These are phyloP conservation scores for Phortica okadai DNA, from an alignment of 2,888 invertebrate species.

Conservation along the genomic window DNA sequence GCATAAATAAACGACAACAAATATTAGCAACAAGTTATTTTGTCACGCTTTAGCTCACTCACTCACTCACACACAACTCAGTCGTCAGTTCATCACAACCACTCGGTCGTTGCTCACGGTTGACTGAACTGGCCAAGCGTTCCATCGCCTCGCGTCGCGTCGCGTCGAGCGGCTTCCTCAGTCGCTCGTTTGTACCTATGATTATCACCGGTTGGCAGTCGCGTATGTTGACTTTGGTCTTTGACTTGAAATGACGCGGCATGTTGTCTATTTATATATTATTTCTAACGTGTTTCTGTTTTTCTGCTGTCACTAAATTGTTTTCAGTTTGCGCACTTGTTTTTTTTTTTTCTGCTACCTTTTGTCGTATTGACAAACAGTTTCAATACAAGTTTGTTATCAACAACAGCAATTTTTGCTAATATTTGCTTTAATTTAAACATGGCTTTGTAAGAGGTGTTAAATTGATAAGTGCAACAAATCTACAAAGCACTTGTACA, in stretches of 20 bases:
- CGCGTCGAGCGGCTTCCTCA: neutral
- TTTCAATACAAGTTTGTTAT: no score
- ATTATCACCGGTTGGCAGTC: constrained; percentile 1
- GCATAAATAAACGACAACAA: constrained; percentile 36
- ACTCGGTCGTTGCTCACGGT: constrained; percentile 8
- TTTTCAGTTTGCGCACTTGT: no score
- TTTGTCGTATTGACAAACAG: no score
- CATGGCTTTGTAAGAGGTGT: no score
- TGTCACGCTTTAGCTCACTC: constrained; percentile 54
- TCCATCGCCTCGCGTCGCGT: no score
- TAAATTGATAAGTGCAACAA: no score
- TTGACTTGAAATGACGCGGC: constrained; percentile 29
- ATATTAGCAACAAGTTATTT: constrained; percentile 49
- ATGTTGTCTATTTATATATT: constrained; percentile 13
- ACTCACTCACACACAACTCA: neutral
- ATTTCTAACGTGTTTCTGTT: neutral
- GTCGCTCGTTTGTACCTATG: constrained; percentile 8
- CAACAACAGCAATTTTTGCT: no score
- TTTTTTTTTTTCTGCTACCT: no score
- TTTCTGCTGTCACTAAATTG: no score
- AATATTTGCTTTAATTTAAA: no score
- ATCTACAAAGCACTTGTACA: no score
- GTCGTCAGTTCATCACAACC: neutral
- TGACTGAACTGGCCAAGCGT: constrained; percentile 24
- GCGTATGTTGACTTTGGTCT: constrained; percentile 29